Evolutionary conservation across 2,113 vertebrate genomes (phyloP).

Genomic region (Haplotaxodon microlepis): DNA sequence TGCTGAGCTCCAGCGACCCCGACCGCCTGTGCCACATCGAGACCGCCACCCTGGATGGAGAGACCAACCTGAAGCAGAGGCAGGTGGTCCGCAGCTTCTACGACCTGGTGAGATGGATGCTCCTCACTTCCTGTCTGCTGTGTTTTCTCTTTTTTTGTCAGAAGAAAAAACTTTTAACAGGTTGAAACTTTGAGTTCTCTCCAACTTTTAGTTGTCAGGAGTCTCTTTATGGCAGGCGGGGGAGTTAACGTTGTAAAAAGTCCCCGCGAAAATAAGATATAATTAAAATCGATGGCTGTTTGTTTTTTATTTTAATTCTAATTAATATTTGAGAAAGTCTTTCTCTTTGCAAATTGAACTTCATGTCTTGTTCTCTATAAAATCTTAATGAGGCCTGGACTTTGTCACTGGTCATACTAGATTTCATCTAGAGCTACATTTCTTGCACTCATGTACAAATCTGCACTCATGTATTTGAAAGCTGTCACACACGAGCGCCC

Average conservation of each 20-base stretch:
- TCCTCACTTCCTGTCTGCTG: not conserved
- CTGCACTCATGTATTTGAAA: not conserved
- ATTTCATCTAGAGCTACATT: not conserved
- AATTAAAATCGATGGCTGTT: not conserved
- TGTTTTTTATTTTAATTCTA: not conserved
- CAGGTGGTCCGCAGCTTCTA: slow-evolving; percentile 90
- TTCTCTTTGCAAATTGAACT: not conserved
- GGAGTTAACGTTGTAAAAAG: not conserved
- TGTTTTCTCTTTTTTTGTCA: not conserved
- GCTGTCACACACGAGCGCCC: not conserved
- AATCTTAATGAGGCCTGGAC: not conserved
- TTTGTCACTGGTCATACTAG: not conserved
- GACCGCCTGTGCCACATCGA: slow-evolving; percentile 95
- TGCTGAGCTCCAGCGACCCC: slow-evolving; percentile 91
- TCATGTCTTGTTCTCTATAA: not conserved
- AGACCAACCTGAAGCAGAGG: slow-evolving; percentile 95
- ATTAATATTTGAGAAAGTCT: not conserved
- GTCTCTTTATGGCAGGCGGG: not conserved
- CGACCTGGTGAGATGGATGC: slow-evolving; percentile 80
- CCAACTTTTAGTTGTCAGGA: not conserved
- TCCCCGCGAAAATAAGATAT: not conserved
- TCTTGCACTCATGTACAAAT: not conserved
- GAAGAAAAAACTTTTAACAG: not conserved
- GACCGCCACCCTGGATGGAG: slow-evolving; percentile 95
- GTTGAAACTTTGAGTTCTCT: not conserved